A percentile compares a stretch with the other conserved stretches of the same genome.
Evolutionary conservation across 1,140 invertebrate species (phyloP).

Genomic region (Heliconius himera): DNA sequence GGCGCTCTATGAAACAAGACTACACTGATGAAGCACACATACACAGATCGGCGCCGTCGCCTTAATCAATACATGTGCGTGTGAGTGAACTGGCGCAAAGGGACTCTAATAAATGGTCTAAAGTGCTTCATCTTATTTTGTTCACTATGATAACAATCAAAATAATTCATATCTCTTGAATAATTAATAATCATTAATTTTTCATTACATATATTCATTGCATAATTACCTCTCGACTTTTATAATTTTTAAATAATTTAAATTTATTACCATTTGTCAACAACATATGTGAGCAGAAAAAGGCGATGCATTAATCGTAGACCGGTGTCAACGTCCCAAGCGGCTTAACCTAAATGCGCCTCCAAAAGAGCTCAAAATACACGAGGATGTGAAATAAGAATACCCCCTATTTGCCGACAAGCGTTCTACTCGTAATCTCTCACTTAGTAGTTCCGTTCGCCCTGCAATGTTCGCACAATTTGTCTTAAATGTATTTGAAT

Average conservation of each 20-base stretch:
- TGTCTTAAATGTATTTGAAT: constrained; percentile 83
- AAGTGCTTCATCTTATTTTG: constrained; percentile 61
- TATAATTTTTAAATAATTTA: neutral
- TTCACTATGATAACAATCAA: constrained; percentile 26
- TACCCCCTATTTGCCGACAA: constrained; percentile 71
- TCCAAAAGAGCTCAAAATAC: constrained; percentile 76
- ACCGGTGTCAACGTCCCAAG: constrained; percentile 65
- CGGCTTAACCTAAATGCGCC: constrained; percentile 71
- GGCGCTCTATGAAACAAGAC: constrained; percentile 61
- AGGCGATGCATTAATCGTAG: constrained; percentile 68
- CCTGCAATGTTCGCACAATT: constrained; percentile 81
- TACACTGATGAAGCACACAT: constrained; percentile 75
- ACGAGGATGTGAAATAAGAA: constrained; percentile 76
- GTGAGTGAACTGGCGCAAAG: constrained; percentile 74
- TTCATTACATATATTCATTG: neutral
- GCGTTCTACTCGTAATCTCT: constrained; percentile 81
- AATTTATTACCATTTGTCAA: constrained; percentile 43
- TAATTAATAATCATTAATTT: neutral
- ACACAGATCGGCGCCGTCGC: constrained; percentile 74
- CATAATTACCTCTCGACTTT: neutral
- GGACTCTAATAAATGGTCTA: constrained; percentile 44
- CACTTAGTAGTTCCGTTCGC: constrained; percentile 81
- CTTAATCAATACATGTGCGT: constrained; percentile 83
- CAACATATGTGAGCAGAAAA: constrained; percentile 58
- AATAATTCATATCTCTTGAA: neutral